Base-by-base conservation (phyloP, 1,140 invertebrate species). In the Adelges cooleyi region DNA sequence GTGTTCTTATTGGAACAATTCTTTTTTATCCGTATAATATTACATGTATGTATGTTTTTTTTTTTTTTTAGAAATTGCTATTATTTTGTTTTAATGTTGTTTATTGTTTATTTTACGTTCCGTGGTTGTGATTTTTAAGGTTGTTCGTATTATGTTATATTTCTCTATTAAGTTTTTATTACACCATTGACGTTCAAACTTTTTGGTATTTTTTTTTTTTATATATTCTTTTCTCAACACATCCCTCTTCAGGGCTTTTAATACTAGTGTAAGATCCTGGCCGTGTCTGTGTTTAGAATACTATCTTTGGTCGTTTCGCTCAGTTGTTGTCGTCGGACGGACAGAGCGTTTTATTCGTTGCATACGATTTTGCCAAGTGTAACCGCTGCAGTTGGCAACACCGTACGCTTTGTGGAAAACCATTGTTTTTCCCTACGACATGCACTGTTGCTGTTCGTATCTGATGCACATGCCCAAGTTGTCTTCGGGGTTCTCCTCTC, bases 401-500 rank as follows among this genome's bases (percentile, higher is more conserved):
- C 11, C 33, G 20, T 22, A n/a, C 27, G 52, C 15, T 10, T n/a
- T n/a, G n/a, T n/a, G n/a, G n/a, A n/a, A n/a, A n/a, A n/a, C n/a
- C n/a, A n/a, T n/a, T n/a, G n/a, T n/a, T n/a, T n/a, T n/a, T n/a
- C n/a, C n/a, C n/a, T n/a, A n/a, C n/a, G n/a, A n/a, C n/a, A n/a
- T n/a, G 72, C 87, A 90, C 23, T 81, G 80, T 69, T 84, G 71
- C 74, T 89, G 87, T 53, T 81, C 78, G 69, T 86, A 90, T 65
- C 75, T 80, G 25, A 89, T 71, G 71, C 87, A 90, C 78, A 86
- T 85, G 38, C 87, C 87, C 46, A 87, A 80, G 71, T 89, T 89
- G 65, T 89, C 85, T 69, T 89, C 87, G 0, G 86, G 80, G 11
- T 80, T 84, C n/a, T 77, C 78, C 66, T 84, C 83, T 25, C 75